phyloP scores from a whole-genome alignment of 2,797 vertebrate genomes.

The Dendrocincla fuliginosa region DNA sequence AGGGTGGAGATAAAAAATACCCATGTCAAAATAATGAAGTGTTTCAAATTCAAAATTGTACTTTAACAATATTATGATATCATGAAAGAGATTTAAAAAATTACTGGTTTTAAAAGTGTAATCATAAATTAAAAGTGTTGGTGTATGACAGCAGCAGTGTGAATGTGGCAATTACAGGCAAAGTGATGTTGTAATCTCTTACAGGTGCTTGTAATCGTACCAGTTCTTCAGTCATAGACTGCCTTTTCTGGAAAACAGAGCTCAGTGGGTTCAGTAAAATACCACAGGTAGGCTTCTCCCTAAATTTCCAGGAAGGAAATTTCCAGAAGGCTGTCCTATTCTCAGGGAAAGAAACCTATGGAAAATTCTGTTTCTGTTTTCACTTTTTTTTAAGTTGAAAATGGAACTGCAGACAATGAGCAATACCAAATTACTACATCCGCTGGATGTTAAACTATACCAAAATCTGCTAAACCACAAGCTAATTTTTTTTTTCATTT shows the following conservation, averaged over 20 bases:
- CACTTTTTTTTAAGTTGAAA: background rate
- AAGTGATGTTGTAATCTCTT: background rate
- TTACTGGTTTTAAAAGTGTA: background rate
- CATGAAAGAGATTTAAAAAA: background rate
- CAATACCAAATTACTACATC: background rate
- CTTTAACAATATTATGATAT: background rate
- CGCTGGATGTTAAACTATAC: background rate
- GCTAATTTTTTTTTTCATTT: background rate
- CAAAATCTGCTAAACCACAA: background rate
- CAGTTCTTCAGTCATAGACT: background rate
- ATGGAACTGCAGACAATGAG: background rate
- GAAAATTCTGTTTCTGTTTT: background rate
- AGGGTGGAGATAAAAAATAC: accelerated
- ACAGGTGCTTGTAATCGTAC: background rate
- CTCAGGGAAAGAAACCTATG: background rate
- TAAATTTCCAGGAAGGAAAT: background rate
- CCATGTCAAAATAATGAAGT: background rate
- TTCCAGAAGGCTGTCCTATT: background rate
- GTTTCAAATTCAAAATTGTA: background rate
- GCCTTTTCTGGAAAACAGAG: background rate
- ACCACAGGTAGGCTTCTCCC: background rate
- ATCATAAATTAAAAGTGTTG: background rate
- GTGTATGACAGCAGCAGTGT: background rate
- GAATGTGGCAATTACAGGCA: background rate
- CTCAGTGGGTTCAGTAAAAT: background rate